Evolutionary conservation across 2,888 invertebrate species (phyloP).

Genomic region (Cynaeus angustus): DNA sequence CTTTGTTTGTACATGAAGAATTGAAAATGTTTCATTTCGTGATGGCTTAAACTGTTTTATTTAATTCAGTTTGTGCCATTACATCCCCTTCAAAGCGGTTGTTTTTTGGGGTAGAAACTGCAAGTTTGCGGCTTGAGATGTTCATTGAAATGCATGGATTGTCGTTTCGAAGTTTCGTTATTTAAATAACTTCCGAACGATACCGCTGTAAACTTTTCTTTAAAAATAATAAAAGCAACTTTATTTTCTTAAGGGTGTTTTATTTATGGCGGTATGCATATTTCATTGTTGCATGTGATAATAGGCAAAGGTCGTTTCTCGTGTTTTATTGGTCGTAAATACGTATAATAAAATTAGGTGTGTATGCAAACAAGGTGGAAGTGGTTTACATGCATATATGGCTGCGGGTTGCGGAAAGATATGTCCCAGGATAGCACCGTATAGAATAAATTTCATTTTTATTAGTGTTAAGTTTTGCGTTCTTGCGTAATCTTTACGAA

Average conservation of each 20-base stretch:
- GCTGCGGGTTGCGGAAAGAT: constrained; percentile 16
- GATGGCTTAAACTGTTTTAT: constrained; percentile 9
- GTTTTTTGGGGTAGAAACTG: constrained; percentile 3
- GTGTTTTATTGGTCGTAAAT: constrained; percentile 36
- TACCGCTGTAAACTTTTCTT: constrained; percentile 27
- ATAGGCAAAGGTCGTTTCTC: constrained; percentile 30
- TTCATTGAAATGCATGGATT: constrained; percentile 29
- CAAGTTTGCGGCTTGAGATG: neutral
- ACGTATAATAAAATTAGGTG: constrained; percentile 37
- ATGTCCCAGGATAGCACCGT: constrained; percentile 15
- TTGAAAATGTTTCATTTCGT: neutral
- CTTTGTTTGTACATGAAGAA: constrained; percentile 17
- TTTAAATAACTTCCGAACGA: constrained; percentile 32
- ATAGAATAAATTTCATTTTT: constrained; percentile 1
- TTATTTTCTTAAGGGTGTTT: constrained; percentile 34
- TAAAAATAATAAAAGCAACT: constrained; percentile 35
- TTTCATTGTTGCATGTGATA: constrained; percentile 40
- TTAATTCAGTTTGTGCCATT: constrained; percentile 10
- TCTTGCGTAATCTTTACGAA: neutral
- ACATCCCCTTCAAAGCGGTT: constrained; percentile 10
- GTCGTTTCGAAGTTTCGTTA: constrained; percentile 32
- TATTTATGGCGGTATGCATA: constrained; percentile 24
- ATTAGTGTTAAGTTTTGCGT: neutral
- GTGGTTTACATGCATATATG: constrained; percentile 25
- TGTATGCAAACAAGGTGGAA: constrained; percentile 32